Percentiles rank a stretch among this genome's conserved stretches.
Conservation (phyloP, 2,888 invertebrate species). For the Eilema depressum region DNA sequence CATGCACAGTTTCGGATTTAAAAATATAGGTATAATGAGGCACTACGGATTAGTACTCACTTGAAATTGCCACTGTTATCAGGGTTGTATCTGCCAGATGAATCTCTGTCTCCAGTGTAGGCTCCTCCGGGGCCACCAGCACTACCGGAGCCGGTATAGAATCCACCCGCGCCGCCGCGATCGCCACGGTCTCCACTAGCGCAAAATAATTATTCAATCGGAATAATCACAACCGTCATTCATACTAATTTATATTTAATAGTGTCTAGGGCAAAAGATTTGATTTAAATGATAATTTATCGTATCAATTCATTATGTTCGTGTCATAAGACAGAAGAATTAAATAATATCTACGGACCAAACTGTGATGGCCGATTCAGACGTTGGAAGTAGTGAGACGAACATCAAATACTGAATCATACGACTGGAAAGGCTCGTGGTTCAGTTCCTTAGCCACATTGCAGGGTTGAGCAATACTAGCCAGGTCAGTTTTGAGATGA, state of each 20-base stretch:
- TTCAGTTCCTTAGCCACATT: too few relatives aligned
- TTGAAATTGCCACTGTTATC: slow-evolving; percentile 8
- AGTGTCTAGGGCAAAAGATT: background rate
- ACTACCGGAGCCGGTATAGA: slow-evolving; percentile 47
- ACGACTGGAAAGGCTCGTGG: too few relatives aligned
- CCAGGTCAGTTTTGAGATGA: too few relatives aligned
- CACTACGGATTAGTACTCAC: background rate
- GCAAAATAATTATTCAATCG: too few relatives aligned
- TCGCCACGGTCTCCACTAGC: slow-evolving; percentile 54
- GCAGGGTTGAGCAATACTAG: too few relatives aligned
- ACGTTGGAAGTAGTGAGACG: background rate
- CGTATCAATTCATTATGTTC: background rate
- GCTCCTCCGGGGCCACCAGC: slow-evolving; percentile 48
- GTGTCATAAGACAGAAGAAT: background rate
- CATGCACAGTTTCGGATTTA: background rate
- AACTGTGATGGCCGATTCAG: background rate
- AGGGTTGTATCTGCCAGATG: slow-evolving; percentile 9
- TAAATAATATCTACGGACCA: background rate
- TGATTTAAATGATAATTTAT: background rate
- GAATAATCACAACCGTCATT: background rate
- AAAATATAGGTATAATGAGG: background rate
- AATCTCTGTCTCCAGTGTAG: slow-evolving; percentile 37
- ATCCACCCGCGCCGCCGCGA: slow-evolving; percentile 55
- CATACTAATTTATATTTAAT: background rate
- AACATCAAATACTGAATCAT: background rate